phyloP scores from a whole-genome alignment of 2,888 invertebrate species.

The Drosophila melanosoma region DNA sequence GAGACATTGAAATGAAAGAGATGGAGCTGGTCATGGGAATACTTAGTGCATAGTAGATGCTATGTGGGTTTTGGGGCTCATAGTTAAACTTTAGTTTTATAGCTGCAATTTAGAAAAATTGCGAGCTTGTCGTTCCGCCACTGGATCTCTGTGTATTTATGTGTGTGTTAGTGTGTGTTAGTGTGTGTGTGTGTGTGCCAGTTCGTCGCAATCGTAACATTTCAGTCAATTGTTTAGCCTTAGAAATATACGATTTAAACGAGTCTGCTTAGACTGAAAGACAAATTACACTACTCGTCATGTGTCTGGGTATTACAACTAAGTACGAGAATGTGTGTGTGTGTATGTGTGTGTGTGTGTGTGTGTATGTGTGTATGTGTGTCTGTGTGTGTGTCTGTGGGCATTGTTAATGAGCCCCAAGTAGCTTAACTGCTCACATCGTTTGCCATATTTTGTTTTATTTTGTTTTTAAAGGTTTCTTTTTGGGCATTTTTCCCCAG shows the following conservation, averaged over 20 bases:
- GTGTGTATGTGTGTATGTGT: conserved; percentile 9
- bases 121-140: conserved; percentile 42
- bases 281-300: conserved; percentile 68
- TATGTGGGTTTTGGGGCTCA: conserved; percentile 39
- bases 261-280: conserved; percentile 62
- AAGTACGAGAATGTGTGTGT: neutral
- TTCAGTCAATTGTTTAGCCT: conserved; percentile 77
- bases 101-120: conserved; percentile 78
- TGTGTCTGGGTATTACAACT: conserved; percentile 36
- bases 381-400: conserved; percentile 30
- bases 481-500: conserved; percentile 3
- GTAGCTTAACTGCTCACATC: conserved; percentile 63
- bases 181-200: conserved; percentile 31
- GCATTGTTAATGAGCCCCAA: conserved; percentile 75
- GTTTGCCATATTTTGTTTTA: conserved; percentile 42
- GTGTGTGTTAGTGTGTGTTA: conserved; percentile 25
- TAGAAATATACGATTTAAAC: conserved; percentile 71
- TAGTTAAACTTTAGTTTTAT: conserved; percentile 81
- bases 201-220: conserved; percentile 62
- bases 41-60: conserved; percentile 33
- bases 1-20: conserved; percentile 33
- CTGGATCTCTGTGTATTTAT: conserved; percentile 12
- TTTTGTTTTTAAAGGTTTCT: conserved; percentile 4
- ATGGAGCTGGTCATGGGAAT: conserved; percentile 38
- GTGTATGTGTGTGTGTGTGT: neutral